Conservation (phyloP, 2,113 vertebrate genomes). For the Edolisoma coerulescens region DNA sequence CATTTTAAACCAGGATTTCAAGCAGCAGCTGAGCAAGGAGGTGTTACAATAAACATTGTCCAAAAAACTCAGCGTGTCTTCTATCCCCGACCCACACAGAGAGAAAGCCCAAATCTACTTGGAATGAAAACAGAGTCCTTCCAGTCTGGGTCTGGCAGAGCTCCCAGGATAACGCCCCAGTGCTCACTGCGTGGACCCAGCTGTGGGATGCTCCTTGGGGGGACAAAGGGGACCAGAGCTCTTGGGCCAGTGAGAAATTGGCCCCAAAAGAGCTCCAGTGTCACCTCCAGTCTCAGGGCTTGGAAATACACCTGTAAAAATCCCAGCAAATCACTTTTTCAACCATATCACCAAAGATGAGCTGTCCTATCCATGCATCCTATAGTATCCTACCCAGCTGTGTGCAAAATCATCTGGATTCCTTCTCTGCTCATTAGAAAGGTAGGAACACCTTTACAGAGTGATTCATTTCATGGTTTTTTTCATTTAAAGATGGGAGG, state of each 20-base stretch:
- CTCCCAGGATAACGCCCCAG: not conserved
- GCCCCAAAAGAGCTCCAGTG: not conserved
- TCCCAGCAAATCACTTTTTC: not conserved
- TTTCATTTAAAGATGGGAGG: not conserved
- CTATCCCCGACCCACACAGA: not conserved
- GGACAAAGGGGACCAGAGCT: not conserved
- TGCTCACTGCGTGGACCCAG: not conserved
- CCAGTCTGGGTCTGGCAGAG: not conserved
- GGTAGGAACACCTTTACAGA: not conserved
- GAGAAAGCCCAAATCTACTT: not conserved
- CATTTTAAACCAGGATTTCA: not conserved
- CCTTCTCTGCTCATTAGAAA: not conserved
- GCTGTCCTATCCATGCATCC: not conserved
- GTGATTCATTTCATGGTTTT: not conserved
- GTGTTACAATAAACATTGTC: not conserved
- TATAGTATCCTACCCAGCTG: not conserved
- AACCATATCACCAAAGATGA: not conserved
- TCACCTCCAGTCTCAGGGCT: not conserved
- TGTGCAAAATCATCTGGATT: not conserved
- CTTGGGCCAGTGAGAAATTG: not conserved
- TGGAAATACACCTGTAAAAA: not conserved
- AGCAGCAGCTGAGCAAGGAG: not conserved
- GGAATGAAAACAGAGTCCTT: not conserved
- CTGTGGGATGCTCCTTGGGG: not conserved
- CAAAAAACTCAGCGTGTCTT: not conserved